Evolutionary conservation across 2,113 vertebrate species (phyloP).

Genomic region (Empidonax alnorum): DNA sequence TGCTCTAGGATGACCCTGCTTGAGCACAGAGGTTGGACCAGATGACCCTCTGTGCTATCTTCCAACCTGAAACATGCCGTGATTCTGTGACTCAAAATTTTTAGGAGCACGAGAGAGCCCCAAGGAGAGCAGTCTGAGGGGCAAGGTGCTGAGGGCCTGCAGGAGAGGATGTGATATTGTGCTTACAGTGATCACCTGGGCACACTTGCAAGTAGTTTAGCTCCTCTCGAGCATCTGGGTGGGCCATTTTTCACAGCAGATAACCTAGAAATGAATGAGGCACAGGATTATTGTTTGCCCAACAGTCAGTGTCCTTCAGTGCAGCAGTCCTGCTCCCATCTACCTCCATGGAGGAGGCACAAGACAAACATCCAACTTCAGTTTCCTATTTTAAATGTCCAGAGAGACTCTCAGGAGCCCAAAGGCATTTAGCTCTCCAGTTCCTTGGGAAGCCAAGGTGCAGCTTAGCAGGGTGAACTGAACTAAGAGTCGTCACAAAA

Average conservation of each 20-base stretch:
- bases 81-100: not conserved
- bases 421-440: not conserved
- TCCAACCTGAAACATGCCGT: not conserved
- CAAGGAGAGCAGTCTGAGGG: not conserved
- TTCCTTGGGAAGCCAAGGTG: not conserved
- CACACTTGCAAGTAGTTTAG: accelerated
- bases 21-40: not conserved
- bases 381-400: not conserved
- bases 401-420: not conserved
- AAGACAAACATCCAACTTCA: not conserved
- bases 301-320: not conserved
- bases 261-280: not conserved
- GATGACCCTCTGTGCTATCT: not conserved
- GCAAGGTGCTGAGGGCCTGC: accelerated
- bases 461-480: not conserved
- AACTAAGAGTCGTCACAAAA: not conserved
- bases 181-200: not conserved
- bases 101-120: not conserved
- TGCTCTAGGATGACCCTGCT: not conserved
- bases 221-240: not conserved
- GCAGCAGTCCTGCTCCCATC: not conserved
- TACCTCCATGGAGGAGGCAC: accelerated
- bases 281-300: accelerated
- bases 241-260: not conserved
- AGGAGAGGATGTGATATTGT: not conserved